Evolutionary conservation across 1,140 invertebrate species (phyloP).

Genomic region (Rhagoletis pomonella): DNA sequence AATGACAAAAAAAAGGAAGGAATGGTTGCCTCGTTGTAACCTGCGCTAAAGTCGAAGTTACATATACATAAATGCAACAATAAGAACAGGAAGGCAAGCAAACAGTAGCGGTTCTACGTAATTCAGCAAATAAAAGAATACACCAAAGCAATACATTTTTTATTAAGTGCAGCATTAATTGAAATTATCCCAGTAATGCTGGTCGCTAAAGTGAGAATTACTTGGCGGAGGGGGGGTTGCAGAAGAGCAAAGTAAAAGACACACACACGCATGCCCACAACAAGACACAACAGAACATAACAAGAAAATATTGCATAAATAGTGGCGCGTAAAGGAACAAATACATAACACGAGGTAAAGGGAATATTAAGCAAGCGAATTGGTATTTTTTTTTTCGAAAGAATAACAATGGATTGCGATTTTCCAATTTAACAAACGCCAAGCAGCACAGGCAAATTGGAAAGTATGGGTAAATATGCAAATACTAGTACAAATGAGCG

Average conservation of each 20-base stretch:
- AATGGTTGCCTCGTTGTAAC: not conserved
- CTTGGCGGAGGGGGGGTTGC: not conserved
- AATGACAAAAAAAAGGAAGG: not conserved
- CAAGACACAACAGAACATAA: not conserved
- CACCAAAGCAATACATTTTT: conserved; percentile 55
- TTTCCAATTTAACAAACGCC: conserved; percentile 15
- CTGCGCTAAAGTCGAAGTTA: not conserved
- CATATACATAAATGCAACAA: not conserved
- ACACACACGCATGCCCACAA: not conserved
- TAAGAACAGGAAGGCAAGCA: not conserved
- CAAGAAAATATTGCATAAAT: conserved; percentile 44
- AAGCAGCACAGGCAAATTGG: not conserved
- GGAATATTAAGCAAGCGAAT: conserved; percentile 13
- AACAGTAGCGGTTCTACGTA: not conserved
- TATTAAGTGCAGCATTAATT: conserved; percentile 58
- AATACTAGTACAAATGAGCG: not conserved
- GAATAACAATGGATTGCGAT: not conserved
- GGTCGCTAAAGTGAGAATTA: conserved; percentile 37
- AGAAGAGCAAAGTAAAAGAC: not conserved
- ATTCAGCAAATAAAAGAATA: conserved; percentile 9
- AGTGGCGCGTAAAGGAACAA: conserved; percentile 23
- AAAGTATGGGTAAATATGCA: conserved; percentile 40
- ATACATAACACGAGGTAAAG: not conserved
- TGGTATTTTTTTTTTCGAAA: not conserved
- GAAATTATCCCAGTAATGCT: conserved; percentile 54